A percentile compares a stretch with the other conserved stretches of the same genome.
Conservation (phyloP, 2,888 invertebrate species). For the Polylopha cassiicola region DNA sequence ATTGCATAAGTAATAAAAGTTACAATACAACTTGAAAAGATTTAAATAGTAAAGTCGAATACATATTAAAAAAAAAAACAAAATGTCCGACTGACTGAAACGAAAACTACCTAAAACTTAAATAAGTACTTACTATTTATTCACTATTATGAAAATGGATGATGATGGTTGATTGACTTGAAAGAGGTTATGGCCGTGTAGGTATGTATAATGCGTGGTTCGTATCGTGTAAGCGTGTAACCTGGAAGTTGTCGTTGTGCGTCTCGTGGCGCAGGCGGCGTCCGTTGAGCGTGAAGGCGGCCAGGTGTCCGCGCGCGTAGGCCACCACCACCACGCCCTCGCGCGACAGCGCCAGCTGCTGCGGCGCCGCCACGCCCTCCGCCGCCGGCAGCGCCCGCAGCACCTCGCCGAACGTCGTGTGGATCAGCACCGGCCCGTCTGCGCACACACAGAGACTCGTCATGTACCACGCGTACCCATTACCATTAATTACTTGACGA, state of each 20-base stretch:
- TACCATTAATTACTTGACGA: too few relatives aligned
- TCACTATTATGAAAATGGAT: too few relatives aligned
- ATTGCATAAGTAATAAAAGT: too few relatives aligned
- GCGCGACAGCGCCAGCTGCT: slow-evolving; percentile 94
- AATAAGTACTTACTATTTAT: too few relatives aligned
- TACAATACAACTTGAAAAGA: too few relatives aligned
- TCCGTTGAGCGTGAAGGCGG: slow-evolving; percentile 96
- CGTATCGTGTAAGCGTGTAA: slow-evolving; percentile 40
- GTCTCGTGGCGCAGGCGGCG: slow-evolving; percentile 91
- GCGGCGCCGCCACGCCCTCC: slow-evolving; percentile 82
- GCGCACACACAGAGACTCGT: slow-evolving; percentile 23
- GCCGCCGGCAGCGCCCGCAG: slow-evolving; percentile 93
- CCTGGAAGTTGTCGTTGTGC: slow-evolving; percentile 97
- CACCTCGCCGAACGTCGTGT: slow-evolving; percentile 98
- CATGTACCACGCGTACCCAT: too few relatives aligned
- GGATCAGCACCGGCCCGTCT: slow-evolving; percentile 98
- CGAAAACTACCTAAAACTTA: too few relatives aligned
- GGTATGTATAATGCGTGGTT: neutral
- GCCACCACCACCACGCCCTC: slow-evolving; percentile 97
- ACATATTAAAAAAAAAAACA: too few relatives aligned
- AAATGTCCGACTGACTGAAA: too few relatives aligned
- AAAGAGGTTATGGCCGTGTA: too few relatives aligned
- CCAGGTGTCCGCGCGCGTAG: slow-evolving; percentile 94
- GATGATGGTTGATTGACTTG: too few relatives aligned
- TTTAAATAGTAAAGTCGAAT: too few relatives aligned